Percentiles rank a stretch among this genome's conserved stretches.
Evolutionary conservation across 2,888 invertebrate species (phyloP).

Genomic region (Iphiclides podalirius): DNA sequence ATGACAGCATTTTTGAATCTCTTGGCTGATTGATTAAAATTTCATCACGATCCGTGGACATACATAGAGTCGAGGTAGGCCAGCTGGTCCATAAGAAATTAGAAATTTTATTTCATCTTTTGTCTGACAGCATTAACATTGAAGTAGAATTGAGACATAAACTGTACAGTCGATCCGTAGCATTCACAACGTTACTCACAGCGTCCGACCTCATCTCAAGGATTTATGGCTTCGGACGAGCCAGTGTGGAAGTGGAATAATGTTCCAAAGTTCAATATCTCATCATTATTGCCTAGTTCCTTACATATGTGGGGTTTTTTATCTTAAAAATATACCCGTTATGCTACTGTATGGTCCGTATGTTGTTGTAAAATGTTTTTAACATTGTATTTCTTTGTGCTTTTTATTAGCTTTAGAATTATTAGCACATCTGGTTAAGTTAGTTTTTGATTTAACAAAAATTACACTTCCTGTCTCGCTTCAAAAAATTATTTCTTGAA

Average conservation of each 20-base stretch:
- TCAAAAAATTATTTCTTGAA: too few relatives aligned
- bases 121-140: background rate
- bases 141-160: constrained; percentile 14
- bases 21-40: too few relatives aligned
- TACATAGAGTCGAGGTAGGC: too few relatives aligned
- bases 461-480: too few relatives aligned
- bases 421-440: too few relatives aligned
- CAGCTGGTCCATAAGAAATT: too few relatives aligned
- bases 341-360: background rate
- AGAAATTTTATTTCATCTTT: background rate
- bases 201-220: constrained; percentile 21
- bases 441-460: too few relatives aligned
- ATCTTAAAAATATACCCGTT: constrained; percentile 6
- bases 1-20: too few relatives aligned
- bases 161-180: constrained; percentile 5
- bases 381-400: too few relatives aligned
- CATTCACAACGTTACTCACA: constrained; percentile 7
- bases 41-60: too few relatives aligned
- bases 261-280: constrained; percentile 16
- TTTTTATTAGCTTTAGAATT: too few relatives aligned
- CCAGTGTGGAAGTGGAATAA: constrained; percentile 14
- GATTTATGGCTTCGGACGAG: constrained; percentile 22
- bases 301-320: constrained; percentile 17
- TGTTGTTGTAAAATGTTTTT: too few relatives aligned
- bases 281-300: constrained; percentile 22